Conservation (phyloP, 1,140 invertebrate species). For the Drosophila sp. region DNA sequence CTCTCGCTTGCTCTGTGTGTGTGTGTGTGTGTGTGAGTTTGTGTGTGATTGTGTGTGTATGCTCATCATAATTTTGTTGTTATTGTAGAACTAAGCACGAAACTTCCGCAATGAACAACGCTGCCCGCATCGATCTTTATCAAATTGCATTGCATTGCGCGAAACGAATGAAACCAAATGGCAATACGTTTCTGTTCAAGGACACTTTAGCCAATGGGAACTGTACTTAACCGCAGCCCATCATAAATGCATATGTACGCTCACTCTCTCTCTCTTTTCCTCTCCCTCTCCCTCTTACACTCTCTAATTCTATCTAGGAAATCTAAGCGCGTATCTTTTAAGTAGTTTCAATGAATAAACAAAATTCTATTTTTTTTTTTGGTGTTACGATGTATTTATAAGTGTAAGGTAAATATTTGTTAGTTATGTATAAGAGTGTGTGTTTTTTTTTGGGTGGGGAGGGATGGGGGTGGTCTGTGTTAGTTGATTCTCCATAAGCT, state of each 20-base stretch:
- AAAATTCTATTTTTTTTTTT: slow-evolving; percentile 39
- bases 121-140: slow-evolving; percentile 70
- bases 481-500: slow-evolving; percentile 3
- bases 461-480: background rate
- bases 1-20: slow-evolving; percentile 49
- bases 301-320: slow-evolving; percentile 55
- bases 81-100: slow-evolving; percentile 51
- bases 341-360: slow-evolving; percentile 75
- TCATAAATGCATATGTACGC: slow-evolving; percentile 40
- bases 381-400: slow-evolving; percentile 68
- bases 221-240: slow-evolving; percentile 63
- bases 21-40: slow-evolving; percentile 19
- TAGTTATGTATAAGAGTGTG: slow-evolving; percentile 6
- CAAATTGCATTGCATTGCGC: slow-evolving; percentile 71
- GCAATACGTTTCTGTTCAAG: slow-evolving; percentile 48
- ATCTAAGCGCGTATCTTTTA: slow-evolving; percentile 60
- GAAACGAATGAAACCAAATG: slow-evolving; percentile 58
- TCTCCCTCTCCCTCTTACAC: background rate
- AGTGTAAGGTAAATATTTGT: slow-evolving; percentile 70
- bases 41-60: slow-evolving; percentile 15
- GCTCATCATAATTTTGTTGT: slow-evolving; percentile 55
- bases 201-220: slow-evolving; percentile 65
- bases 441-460: background rate
- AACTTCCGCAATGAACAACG: slow-evolving; percentile 63
- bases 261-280: slow-evolving; percentile 27